Evolutionary conservation across 2,113 vertebrate species (phyloP), one percentile per base, ranked within the genome.

Genomic region (Lethenteron reissneri): DNA sequence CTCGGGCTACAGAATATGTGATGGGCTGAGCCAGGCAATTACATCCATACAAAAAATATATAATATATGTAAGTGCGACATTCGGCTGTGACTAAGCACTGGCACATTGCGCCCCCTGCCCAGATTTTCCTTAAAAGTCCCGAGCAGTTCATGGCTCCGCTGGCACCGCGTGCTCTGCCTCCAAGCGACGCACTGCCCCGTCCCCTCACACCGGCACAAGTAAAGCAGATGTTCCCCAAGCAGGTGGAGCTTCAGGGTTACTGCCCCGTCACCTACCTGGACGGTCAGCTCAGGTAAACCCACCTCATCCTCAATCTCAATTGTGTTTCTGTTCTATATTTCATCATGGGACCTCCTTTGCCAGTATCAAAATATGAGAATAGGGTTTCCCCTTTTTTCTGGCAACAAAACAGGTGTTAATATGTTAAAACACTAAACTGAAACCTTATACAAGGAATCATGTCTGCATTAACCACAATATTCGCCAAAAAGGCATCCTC

Each of bases 201-300:
- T 76, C 87, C 76, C 72, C 76, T 95, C 71, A 87, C 80, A 0
- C 76, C 73, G 1, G 76, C 76, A 69, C 83, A 88, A 76, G 81
- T 94, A 73, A 91, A 85, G 76, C 79, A 79, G 58, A 81, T 73
- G 64, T 88, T 89, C 77, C 91, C 88, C 59, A 74, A 77, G 74
- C 83, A 82, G 68, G 83, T 82, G 12, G 87, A 95, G 78, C 81
- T 99, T 81, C 84, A 83, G 72, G 88, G 91, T 68, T 92, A 86
- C 77, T 99, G 94, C 74, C 85, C 92, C 5, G 87, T 99, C 75
- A 89, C 89, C 69, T 99, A 87, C 73, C 74, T 83, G 74, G 88
- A 95, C 57, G 92, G 89, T 71, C 83, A 86, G 14, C 83, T 84
- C 75, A 92, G 87, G 94, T 88, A 85, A 75, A 12, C 60, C 70